Conservation (phyloP, 2,888 invertebrate genomes). For the Tyria jacobaeae region DNA sequence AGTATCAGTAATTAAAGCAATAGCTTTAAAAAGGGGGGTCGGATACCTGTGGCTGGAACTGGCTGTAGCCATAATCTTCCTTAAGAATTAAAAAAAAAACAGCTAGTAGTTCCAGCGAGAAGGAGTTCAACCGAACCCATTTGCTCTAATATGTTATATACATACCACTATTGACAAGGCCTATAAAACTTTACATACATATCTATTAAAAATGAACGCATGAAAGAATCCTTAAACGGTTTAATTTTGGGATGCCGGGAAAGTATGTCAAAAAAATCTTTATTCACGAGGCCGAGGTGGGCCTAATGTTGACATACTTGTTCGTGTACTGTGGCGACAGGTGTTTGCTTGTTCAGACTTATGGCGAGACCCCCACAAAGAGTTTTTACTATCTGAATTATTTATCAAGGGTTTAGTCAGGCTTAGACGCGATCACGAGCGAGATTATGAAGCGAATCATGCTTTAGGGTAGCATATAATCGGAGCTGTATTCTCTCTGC, state of each 20-base stretch:
- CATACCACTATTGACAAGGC: neutral
- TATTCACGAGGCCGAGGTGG: slow-evolving; percentile 25
- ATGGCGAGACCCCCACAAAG: slow-evolving; percentile 47
- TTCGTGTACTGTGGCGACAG: slow-evolving; percentile 49
- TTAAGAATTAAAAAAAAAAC: no score
- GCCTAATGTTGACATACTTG: slow-evolving; percentile 39
- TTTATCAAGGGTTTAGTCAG: slow-evolving; percentile 49
- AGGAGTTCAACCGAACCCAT: neutral
- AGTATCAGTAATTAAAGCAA: no score
- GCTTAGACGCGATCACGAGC: slow-evolving; percentile 38
- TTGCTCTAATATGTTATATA: neutral
- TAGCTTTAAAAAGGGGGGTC: no score
- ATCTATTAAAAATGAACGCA: slow-evolving; percentile 15
- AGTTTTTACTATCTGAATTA: slow-evolving; percentile 60
- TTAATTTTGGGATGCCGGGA: slow-evolving; percentile 21
- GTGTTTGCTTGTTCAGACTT: slow-evolving; percentile 52
- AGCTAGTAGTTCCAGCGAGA: no score
- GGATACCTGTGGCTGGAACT: no score
- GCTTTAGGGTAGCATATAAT: slow-evolving; percentile 30
- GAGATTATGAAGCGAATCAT: slow-evolving; percentile 39
- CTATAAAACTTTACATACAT: slow-evolving; percentile 3
- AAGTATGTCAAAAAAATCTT: slow-evolving; percentile 26
- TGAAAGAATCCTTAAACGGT: slow-evolving; percentile 18
- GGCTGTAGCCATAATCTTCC: no score
- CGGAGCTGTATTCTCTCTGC: slow-evolving; percentile 16